phyloP scores from a whole-genome alignment of 2,113 vertebrate species.

The Trogon surrucura region DNA sequence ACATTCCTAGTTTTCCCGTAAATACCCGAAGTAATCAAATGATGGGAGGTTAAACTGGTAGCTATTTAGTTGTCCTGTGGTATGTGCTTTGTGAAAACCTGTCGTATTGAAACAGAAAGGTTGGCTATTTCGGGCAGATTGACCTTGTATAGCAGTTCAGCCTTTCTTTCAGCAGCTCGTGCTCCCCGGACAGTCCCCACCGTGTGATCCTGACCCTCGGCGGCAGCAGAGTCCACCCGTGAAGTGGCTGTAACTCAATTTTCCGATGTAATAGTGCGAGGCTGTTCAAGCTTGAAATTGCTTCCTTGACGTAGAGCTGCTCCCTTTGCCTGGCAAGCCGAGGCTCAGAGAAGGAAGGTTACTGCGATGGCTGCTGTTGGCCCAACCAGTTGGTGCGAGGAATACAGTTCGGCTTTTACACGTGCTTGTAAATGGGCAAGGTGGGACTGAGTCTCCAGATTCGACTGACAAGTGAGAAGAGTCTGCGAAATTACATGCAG shows the following conservation, averaged over 20 bases:
- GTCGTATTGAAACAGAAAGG: background rate
- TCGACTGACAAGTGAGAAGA: background rate
- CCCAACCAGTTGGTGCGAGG: background rate
- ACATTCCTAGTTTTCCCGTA: background rate
- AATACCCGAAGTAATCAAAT: too few species aligned
- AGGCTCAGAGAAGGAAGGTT: conserved; percentile 21
- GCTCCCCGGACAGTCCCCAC: background rate
- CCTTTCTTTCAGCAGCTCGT: background rate
- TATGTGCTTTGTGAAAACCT: accelerated
- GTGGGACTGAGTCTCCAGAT: background rate
- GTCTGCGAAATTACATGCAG: background rate
- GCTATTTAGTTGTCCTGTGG: accelerated
- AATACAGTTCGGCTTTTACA: background rate
- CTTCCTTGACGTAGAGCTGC: conserved; percentile 54
- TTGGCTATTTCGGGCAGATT: background rate
- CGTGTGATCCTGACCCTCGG: background rate
- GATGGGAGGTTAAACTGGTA: background rate
- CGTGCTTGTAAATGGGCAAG: background rate
- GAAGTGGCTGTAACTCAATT: conserved; percentile 21
- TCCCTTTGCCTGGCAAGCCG: conserved; percentile 48
- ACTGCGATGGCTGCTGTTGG: conserved; percentile 34
- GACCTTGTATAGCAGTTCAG: background rate
- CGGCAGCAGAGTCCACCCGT: background rate
- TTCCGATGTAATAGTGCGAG: conserved; percentile 44
- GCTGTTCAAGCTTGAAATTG: conserved; percentile 69